Conservation (phyloP, 2,797 vertebrate genomes). For the Mastacembelus armatus region DNA sequence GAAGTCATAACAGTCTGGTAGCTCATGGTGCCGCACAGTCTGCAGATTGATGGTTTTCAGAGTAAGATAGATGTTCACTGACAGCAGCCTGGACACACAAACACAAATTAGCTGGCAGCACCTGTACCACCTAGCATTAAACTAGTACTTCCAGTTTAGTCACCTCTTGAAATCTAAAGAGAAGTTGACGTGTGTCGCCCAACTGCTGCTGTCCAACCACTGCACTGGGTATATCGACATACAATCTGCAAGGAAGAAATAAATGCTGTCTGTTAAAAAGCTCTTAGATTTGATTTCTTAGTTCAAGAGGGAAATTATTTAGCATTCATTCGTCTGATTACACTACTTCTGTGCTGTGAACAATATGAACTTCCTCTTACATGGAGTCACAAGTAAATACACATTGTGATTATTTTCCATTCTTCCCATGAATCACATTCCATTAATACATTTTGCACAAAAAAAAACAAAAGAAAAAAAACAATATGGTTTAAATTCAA, state of each 20-base stretch:
- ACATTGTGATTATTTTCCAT: slow-evolving; percentile 59
- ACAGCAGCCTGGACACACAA: slow-evolving; percentile 84
- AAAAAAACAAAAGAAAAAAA: background rate
- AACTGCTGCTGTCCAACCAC: slow-evolving; percentile 56
- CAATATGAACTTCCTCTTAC: slow-evolving; percentile 63
- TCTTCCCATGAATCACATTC: slow-evolving; percentile 55
- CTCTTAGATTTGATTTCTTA: background rate
- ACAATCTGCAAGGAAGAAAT: slow-evolving; percentile 85
- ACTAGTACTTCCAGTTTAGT: slow-evolving; percentile 46
- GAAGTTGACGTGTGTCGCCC: slow-evolving; percentile 81
- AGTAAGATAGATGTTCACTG: slow-evolving; percentile 88
- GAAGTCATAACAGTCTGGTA: slow-evolving; percentile 96
- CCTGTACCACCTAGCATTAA: background rate
- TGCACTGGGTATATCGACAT: slow-evolving; percentile 84
- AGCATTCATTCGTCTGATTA: background rate
- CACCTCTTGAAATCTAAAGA: slow-evolving; percentile 94
- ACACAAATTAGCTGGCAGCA: slow-evolving; percentile 24
- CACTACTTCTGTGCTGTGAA: background rate
- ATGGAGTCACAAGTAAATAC: slow-evolving; percentile 37
- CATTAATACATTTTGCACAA: slow-evolving; percentile 26
- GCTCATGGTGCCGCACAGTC: slow-evolving; percentile 91
- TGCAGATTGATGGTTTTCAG: slow-evolving; percentile 97
- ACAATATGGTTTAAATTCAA: background rate
- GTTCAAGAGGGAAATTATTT: slow-evolving; percentile 5
- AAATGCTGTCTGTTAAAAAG: slow-evolving; percentile 13